Percentiles rank a stretch among this genome's conserved stretches.
phyloP scores from a whole-genome alignment of 2,797 vertebrate genomes.

The Champsocephalus esox region DNA sequence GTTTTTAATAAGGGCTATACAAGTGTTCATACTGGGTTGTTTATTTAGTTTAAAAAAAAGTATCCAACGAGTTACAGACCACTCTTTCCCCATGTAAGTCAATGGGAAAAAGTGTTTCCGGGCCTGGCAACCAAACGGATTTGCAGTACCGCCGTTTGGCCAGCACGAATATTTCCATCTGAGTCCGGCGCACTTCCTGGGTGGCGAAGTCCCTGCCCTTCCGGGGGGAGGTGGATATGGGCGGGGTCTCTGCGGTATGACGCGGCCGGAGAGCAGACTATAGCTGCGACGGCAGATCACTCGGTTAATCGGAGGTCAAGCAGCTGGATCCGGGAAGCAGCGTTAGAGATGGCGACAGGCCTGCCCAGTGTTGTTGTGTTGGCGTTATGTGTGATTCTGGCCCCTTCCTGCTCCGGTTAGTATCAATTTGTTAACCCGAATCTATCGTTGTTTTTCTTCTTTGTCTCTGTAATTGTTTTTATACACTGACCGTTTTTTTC shows the following conservation, averaged over 20 bases:
- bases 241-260: neutral
- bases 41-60: too few species aligned
- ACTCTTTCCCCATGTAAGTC: too few species aligned
- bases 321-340: neutral
- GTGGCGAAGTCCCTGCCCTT: too few species aligned
- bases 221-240: neutral
- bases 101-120: too few species aligned
- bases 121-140: too few species aligned
- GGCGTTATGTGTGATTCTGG: conserved; percentile 30
- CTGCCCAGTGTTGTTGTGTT: conserved; percentile 30
- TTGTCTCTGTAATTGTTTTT: neutral
- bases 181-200: too few species aligned
- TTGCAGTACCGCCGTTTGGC: too few species aligned
- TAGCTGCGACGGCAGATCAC: neutral
- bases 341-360: conserved; percentile 63
- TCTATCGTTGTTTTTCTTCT: accelerated
- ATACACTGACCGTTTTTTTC: neutral
- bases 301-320: neutral
- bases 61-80: too few species aligned
- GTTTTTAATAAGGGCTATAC: too few species aligned
- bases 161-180: too few species aligned
- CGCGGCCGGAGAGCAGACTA: neutral
- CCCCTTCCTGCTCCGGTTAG: conserved; percentile 58
- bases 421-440: neutral
- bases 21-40: too few species aligned